Base-by-base conservation (phyloP, 2,113 vertebrate species). In the Isichthys henryi region DNA sequence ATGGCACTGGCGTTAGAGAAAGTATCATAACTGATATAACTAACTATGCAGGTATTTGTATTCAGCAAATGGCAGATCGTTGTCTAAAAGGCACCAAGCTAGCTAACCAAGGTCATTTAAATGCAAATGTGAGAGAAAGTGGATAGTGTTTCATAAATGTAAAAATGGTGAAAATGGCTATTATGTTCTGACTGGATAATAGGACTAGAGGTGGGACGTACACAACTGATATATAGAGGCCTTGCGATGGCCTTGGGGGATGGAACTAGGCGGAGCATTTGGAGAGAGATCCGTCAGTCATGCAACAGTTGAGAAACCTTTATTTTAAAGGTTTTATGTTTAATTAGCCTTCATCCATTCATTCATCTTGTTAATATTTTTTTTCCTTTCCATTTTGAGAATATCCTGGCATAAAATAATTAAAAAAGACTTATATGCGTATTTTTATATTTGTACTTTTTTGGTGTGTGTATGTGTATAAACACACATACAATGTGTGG, bases 31-130 rank as follows among this genome's bases (percentile, higher is more conserved):
- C 45, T 84, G 82, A 48, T 84, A 46, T 84, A 84, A 84, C 45
- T 84, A 84, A 84, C 39, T 84, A 84, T 48, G 45, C 82, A 84
- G 45, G 19, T 84, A 84, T 48, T 46, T 84, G 82, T 84, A 84
- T 84, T n/a, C 82, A 48, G 82, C 15, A 23, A 84, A 49, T 45
- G 45, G 23, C 39, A 48, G 82, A 84, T 84, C 8, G 82, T 84
- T 84, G 45, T 43, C 3, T 45, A 84, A 48, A 84, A 48, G 39
- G 82, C 43, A n/a, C 43, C 45, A 48, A 84, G 82, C 9, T 84
- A 84, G 45, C 82, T 84, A 84, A 84, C 21, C 19, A 23, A 84
- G 82, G 23, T 48, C 45, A 84, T 48, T 48, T 84, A 48, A 84
- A 46, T 46, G 21, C 82, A 83, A 83, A 46, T 45, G 80, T 46